Conservation (phyloP, 2,797 vertebrate species). For the Melanotaenia pygmaea region DNA sequence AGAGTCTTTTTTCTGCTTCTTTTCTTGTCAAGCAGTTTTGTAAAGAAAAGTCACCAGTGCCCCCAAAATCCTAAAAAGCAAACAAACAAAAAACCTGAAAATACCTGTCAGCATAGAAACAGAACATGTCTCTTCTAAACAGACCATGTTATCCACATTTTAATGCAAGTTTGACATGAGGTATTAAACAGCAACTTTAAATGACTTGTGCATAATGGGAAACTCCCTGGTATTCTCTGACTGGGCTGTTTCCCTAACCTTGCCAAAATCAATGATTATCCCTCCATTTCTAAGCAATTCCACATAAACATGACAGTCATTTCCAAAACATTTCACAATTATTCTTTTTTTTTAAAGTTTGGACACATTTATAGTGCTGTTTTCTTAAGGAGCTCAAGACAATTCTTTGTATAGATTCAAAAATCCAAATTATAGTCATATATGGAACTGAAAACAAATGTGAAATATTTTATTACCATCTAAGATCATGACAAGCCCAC, state of each 20-base stretch:
- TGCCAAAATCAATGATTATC: slow-evolving; percentile 9
- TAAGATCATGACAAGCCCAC: too few species aligned
- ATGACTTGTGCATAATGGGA: slow-evolving; percentile 48
- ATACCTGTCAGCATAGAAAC: too few species aligned
- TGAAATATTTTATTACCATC: too few species aligned
- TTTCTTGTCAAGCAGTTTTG: too few species aligned
- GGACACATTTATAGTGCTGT: not conserved
- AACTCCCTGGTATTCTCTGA: slow-evolving; percentile 55
- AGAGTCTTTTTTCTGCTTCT: too few species aligned
- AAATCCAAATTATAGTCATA: slow-evolving; percentile 10
- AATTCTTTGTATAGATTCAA: not conserved
- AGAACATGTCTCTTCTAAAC: slow-evolving; percentile 1
- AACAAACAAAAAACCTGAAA: too few species aligned
- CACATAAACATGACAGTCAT: slow-evolving; percentile 30
- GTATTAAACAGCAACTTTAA: slow-evolving; percentile 6
- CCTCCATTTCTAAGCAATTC: slow-evolving; percentile 30
- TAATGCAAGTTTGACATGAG: slow-evolving; percentile 25
- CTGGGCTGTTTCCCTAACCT: slow-evolving; percentile 8
- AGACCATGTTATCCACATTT: slow-evolving; percentile 20
- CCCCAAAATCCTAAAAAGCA: too few species aligned
- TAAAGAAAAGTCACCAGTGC: too few species aligned
- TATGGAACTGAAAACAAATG: slow-evolving; percentile 10
- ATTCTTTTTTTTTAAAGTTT: slow-evolving; percentile 31
- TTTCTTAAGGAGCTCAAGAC: slow-evolving; percentile 3
- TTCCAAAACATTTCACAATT: slow-evolving; percentile 23